phyloP scores from a whole-genome alignment of 2,113 vertebrate genomes.

The Cyrtonyx montezumae region DNA sequence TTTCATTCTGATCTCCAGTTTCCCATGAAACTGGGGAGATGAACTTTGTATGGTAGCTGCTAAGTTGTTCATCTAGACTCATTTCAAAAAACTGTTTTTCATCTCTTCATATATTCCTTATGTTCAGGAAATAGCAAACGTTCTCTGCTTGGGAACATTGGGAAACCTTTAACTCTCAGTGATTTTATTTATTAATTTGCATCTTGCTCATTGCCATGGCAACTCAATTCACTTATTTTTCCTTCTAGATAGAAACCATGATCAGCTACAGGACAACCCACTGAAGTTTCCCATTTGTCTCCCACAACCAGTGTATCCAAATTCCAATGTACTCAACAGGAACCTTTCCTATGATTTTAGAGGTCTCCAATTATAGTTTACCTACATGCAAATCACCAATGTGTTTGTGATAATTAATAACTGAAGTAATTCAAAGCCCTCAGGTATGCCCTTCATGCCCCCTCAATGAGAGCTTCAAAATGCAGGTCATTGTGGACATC shows the following conservation, averaged over 20 bases:
- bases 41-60: not conserved
- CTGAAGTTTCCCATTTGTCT: not conserved
- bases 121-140: not conserved
- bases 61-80: not conserved
- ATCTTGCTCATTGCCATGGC: not conserved
- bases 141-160: not conserved
- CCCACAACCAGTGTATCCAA: not conserved
- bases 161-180: not conserved
- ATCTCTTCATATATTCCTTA: not conserved
- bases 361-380: not conserved
- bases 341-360: not conserved
- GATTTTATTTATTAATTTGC: slow-evolving; percentile 53
- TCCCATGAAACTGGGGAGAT: not conserved
- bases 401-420: not conserved
- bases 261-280: slow-evolving; percentile 17
- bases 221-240: not conserved
- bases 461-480: not conserved
- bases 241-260: not conserved
- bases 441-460: not conserved
- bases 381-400: not conserved
- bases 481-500: not conserved
- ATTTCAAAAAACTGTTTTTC: not conserved
- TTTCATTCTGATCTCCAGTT: not conserved
- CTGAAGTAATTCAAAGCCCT: not conserved
- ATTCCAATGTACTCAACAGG: not conserved